Base-by-base conservation (phyloP, 2,113 vertebrate genomes). In the Indicator indicator region DNA sequence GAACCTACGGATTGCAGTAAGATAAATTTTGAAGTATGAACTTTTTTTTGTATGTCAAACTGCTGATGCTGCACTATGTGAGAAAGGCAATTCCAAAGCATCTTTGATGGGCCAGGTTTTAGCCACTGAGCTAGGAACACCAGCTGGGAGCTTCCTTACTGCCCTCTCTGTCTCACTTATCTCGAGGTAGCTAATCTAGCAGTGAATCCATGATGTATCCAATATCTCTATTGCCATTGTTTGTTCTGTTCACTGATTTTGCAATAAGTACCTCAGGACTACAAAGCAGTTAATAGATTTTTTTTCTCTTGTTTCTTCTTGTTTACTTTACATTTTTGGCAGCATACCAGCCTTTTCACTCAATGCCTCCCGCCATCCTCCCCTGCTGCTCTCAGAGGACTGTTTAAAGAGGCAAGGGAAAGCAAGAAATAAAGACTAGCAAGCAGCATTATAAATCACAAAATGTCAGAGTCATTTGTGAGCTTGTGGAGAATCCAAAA, bases 281-380 rank as follows among this genome's bases (percentile, higher is more conserved):
- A 46, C 69, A 93, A 93, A 91, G 88, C 54, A 88, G 79, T 83
- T 94, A 91, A 88, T 81, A 90, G 88, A 86, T 95, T 94, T 94
- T 94, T 94, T 70, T 82, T 88, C 67, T 90, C 72, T 83, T 52
- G 63, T 91, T 96, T 90, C 85, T 78, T 54, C 58, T 88, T 93
- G 94, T 95, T 94, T 95, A 83, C 93, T 91, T 96, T 72, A 50
- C 84, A 58, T 19, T 86, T 86, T 84, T 95, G 91, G 88, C 90
- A 90, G 62, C 0, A 0, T 19, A 54, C 50, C 78, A 84, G 59
- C 55, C 69, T 75, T 93, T 95, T 91, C 76, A 23, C 73, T 88
- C 70, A 36, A 6, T 93, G 52, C 85, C 72, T 91, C 75, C 73
- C 4, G 11, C 74, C 6, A 3, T 82, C 83, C 67, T 93, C 70